phyloP scores from a whole-genome alignment of 2,113 vertebrate species.

The Numida meleagris region DNA sequence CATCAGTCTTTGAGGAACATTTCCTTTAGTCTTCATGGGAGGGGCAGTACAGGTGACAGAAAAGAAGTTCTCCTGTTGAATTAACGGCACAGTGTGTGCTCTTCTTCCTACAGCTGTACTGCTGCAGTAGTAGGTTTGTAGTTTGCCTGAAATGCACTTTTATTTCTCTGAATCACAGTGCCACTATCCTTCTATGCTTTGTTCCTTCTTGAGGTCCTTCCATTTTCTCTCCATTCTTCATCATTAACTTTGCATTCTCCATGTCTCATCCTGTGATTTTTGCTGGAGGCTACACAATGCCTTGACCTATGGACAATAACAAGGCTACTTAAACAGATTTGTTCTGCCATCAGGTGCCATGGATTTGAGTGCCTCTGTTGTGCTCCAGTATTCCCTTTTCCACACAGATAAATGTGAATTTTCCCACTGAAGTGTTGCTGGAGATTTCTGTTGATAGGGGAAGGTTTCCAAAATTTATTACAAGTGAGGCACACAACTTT shows the following conservation, averaged over 20 bases:
- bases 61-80: neutral
- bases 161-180: neutral
- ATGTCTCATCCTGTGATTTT: neutral
- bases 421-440: neutral
- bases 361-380: neutral
- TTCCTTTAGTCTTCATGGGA: neutral
- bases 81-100: neutral
- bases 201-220: neutral
- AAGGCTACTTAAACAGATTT: neutral
- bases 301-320: neutral
- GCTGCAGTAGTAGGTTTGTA: neutral
- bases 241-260: neutral
- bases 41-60: neutral
- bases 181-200: neutral
- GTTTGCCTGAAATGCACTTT: neutral
- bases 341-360: neutral
- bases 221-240: neutral
- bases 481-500: neutral
- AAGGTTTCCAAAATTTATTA: neutral
- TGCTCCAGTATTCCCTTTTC: neutral
- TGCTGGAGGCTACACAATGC: accelerated
- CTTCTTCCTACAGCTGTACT: neutral
- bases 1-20: neutral
- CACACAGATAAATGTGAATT: neutral
- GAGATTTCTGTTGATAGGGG: neutral